Base-by-base conservation (phyloP, 2,888 invertebrate species). In the Dichetophora obliterata region DNA sequence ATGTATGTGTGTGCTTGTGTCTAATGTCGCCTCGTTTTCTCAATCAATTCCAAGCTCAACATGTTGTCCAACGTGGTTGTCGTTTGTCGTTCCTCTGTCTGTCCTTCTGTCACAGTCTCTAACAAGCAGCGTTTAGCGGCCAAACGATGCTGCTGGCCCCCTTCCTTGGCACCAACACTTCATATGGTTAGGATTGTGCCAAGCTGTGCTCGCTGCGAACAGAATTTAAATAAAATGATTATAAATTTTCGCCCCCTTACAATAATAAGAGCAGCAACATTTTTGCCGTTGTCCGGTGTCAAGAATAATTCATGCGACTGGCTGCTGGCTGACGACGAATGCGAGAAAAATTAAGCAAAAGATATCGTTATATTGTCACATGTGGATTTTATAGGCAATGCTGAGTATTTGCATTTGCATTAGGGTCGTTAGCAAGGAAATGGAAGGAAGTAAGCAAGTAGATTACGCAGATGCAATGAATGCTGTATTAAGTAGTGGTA, bases 161-260 rank as follows among this genome's bases (percentile, higher is more conserved):
- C 8, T 34, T 19, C 68, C 9, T 22, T 5, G 11, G 43, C 24
- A 22, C 50, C n/a, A 66, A 37, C 31, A 63, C 31, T 24, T 5
- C 34, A 65, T 5, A 19, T 19, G 57, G 16, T 66, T 54, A 22
- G 57, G 66, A 31, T 61, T 63, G 34, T 65, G 34, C 22, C 27
- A 52, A 52, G 27, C 31, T 37, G 52, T n/a, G 50, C 43, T 54
- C 71, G 61, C 59, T 52, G 77, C 76, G 71, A 71, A 75, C 59
- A 76, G 77, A 79, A 80, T 79, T 81, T 79, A 78, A 78, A 78
- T 79, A 76, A 79, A 80, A 79, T 80, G 79, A 78, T 79, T 78
- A 80, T 81, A 81, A 81, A 81, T 81, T 79, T 80, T 81, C 81
- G 81, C 81, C 81, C 80, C 80, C 81, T 80, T 81, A 79, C n/a